Percentiles rank a stretch among this genome's conserved stretches.
Conservation (phyloP, 2,113 vertebrate species). For the Tiliqua scincoides region DNA sequence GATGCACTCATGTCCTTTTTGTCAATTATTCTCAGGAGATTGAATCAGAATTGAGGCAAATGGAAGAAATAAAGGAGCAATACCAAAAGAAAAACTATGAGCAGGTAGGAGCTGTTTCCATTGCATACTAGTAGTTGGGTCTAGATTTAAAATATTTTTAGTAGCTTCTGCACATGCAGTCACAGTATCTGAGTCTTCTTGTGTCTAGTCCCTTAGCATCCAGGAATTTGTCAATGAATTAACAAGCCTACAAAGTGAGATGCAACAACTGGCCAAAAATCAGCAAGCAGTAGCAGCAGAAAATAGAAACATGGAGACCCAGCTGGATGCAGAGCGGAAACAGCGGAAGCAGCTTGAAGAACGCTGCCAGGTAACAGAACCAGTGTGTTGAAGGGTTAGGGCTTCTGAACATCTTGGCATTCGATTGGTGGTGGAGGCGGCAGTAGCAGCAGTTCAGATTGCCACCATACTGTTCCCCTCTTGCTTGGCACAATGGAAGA, state of each 20-base stretch:
- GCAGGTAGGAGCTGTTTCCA: conserved; percentile 60
- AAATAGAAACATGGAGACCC: conserved; percentile 63
- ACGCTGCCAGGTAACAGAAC: conserved; percentile 61
- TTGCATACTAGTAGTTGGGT: background rate
- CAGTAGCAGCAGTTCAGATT: background rate
- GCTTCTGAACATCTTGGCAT: background rate
- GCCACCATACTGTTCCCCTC: too few relatives aligned
- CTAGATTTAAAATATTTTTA: background rate
- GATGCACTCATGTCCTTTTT: background rate
- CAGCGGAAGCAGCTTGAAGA: conserved; percentile 61
- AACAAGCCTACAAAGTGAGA: conserved; percentile 65
- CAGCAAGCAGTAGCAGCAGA: conserved; percentile 53
- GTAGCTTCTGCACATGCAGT: background rate
- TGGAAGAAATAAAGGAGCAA: conserved; percentile 71
- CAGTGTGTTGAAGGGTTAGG: background rate
- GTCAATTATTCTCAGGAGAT: conserved; percentile 65
- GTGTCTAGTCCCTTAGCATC: conserved; percentile 67
- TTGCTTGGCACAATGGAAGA: background rate
- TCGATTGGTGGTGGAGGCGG: background rate
- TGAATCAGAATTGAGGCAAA: conserved; percentile 68
- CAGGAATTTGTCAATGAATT: conserved; percentile 68
- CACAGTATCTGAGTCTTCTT: background rate
- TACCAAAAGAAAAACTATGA: conserved; percentile 75
- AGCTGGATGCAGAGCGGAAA: conserved; percentile 57
- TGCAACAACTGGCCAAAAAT: conserved; percentile 67